phyloP scores from a whole-genome alignment of 2,113 vertebrate species.

The Hydrochoerus hydrochaeris region DNA sequence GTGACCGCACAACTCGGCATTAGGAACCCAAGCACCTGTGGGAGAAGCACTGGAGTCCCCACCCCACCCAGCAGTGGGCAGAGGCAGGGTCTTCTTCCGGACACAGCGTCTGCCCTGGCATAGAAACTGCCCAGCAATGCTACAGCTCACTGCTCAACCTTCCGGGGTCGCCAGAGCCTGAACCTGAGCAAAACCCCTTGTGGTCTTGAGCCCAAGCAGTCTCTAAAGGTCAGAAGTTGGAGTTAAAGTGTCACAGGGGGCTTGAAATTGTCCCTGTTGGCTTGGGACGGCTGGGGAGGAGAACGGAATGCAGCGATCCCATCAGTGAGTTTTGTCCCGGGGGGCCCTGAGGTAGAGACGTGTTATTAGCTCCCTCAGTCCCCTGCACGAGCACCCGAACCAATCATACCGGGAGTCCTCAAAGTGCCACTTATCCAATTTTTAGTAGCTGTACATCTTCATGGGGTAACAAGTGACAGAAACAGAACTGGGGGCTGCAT shows the following conservation, averaged over 20 bases:
- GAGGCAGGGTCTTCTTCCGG: no score
- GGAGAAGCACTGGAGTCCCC: neutral
- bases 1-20: neutral
- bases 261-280: neutral
- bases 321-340: neutral
- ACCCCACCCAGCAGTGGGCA: rapidly evolving
- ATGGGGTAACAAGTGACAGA: neutral
- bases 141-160: rapidly evolving
- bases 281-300: no score
- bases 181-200: neutral
- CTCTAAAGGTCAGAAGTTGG: neutral
- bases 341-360: neutral
- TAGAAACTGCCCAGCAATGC: rapidly evolving
- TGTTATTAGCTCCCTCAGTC: neutral
- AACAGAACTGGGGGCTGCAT: rapidly evolving
- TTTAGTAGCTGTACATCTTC: neutral
- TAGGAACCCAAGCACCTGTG: rapidly evolving
- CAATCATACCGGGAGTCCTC: rapidly evolving
- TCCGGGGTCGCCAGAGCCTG: rapidly evolving
- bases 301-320: neutral
- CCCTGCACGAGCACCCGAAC: rapidly evolving
- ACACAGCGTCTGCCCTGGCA: rapidly evolving
- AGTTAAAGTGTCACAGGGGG: neutral
- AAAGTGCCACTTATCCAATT: neutral
- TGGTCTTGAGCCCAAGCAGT: no score